phyloP scores from a whole-genome alignment of 2,888 invertebrate species.

The Acrobasis suavella region DNA sequence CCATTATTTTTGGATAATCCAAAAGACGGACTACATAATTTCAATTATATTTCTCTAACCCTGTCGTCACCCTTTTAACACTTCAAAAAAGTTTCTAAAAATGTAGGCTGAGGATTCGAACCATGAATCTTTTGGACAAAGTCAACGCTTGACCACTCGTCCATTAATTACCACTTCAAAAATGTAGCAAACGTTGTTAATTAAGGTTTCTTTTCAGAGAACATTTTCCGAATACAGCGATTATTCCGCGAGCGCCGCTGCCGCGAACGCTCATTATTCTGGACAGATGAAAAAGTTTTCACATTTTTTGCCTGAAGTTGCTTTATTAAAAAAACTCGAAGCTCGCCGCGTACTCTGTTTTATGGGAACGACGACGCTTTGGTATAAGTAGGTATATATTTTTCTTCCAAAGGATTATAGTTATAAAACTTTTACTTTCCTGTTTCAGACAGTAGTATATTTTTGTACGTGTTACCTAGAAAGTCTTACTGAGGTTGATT shows the following conservation, averaged over 20 bases:
- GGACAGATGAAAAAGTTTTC: conserved; percentile 32
- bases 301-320: conserved; percentile 34
- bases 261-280: conserved; percentile 35
- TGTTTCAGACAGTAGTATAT: too few species aligned
- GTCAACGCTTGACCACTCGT: too few species aligned
- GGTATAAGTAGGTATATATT: conserved; percentile 15
- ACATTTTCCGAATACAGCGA: background rate
- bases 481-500: too few species aligned
- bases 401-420: conserved; percentile 11
- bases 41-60: too few species aligned
- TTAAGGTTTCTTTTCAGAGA: background rate
- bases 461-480: too few species aligned
- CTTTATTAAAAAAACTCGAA: conserved; percentile 37
- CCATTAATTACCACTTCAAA: too few species aligned
- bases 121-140: too few species aligned
- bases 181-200: background rate
- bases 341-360: conserved; percentile 26
- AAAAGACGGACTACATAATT: too few species aligned
- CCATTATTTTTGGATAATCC: too few species aligned
- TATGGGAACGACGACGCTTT: conserved; percentile 2
- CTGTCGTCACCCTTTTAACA: too few species aligned
- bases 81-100: too few species aligned
- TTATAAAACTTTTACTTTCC: background rate
- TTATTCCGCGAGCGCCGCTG: conserved; percentile 12
- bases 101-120: too few species aligned